Evolutionary conservation across 2,113 vertebrate genomes (phyloP).

Genomic region (Stegostoma tigrinum): DNA sequence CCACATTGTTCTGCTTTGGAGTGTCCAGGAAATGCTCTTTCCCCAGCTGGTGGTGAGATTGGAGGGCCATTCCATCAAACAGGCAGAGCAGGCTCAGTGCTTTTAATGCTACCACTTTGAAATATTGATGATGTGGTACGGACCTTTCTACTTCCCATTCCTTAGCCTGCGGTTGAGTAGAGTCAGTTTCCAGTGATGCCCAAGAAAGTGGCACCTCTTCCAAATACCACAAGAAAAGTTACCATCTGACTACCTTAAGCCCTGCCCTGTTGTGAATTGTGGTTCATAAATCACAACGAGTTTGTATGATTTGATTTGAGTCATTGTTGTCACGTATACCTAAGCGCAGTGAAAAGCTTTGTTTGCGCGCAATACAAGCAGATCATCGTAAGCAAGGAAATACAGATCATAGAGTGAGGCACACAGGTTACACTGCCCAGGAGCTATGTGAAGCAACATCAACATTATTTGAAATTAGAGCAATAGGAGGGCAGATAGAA

Average conservation of each 20-base stretch:
- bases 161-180: not conserved
- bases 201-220: too few relatives aligned
- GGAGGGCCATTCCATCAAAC: not conserved
- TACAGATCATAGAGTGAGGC: too few relatives aligned
- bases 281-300: too few relatives aligned
- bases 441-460: too few relatives aligned
- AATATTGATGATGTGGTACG: not conserved
- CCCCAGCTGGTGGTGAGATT: not conserved
- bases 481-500: too few relatives aligned
- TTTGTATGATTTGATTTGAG: too few relatives aligned
- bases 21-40: not conserved
- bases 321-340: too few relatives aligned
- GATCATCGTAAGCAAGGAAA: too few relatives aligned
- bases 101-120: not conserved
- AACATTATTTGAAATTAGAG: too few relatives aligned
- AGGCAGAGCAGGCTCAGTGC: not conserved
- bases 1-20: not conserved
- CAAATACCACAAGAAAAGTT: not conserved
- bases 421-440: too few relatives aligned
- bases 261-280: not conserved
- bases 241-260: not conserved
- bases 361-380: too few relatives aligned
- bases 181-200: not conserved
- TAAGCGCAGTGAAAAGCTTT: too few relatives aligned
- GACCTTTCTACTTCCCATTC: not conserved